These are phyloP conservation scores for Sinocyclocheilus grahami DNA, from an alignment of 2,113 vertebrate genomes.

Conservation along the genomic window DNA sequence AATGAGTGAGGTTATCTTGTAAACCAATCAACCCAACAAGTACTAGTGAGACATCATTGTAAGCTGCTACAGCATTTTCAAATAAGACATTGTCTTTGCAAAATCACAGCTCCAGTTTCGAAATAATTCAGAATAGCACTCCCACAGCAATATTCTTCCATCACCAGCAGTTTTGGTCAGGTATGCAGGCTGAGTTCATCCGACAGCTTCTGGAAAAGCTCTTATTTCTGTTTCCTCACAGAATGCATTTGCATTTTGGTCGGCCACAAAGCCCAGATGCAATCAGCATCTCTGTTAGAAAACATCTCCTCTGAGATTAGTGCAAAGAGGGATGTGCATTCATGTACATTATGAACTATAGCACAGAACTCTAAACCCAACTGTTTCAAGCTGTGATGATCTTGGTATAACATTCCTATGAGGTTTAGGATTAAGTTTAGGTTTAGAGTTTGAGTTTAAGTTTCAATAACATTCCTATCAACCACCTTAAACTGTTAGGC, in stretches of 20 bases:
- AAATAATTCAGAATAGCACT: slow-evolving; percentile 60
- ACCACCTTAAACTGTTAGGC: no score
- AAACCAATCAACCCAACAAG: background rate
- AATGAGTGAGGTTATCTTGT: background rate
- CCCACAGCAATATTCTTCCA: slow-evolving; percentile 58
- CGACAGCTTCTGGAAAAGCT: slow-evolving; percentile 45
- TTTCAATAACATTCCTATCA: no score
- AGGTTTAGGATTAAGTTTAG: background rate
- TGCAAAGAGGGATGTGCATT: background rate
- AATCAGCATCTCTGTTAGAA: background rate
- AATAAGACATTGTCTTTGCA: slow-evolving; percentile 36
- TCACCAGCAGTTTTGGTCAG: slow-evolving; percentile 51
- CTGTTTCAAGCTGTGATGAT: no score
- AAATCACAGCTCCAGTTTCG: slow-evolving; percentile 45
- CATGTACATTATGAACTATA: background rate
- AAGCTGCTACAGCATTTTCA: background rate
- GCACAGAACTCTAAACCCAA: background rate
- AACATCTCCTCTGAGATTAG: background rate
- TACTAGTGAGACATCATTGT: background rate
- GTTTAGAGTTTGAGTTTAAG: background rate
- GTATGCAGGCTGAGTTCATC: slow-evolving; percentile 34
- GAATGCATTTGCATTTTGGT: background rate
- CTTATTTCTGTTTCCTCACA: slow-evolving; percentile 33
- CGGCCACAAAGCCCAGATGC: slow-evolving; percentile 3
- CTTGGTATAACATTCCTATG: background rate